A percentile compares a stretch with the other conserved stretches of the same genome.
Evolutionary conservation across 2,797 vertebrate genomes (phyloP).

Genomic region (Dallia pectoralis): DNA sequence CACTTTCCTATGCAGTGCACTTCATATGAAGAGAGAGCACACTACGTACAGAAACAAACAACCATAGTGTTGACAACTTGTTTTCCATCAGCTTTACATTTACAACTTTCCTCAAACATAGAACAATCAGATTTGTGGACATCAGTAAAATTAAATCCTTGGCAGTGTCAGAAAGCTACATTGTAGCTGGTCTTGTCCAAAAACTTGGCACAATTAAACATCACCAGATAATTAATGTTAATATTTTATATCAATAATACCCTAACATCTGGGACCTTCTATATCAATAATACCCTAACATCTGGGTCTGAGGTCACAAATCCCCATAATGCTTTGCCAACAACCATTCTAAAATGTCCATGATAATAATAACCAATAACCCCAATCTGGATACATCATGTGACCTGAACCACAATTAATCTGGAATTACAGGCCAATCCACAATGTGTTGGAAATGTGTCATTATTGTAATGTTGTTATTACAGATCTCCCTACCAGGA

Average conservation of each 20-base stretch:
- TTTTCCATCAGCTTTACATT: slow-evolving; percentile 18
- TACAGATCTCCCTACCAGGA: background rate
- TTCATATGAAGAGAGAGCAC: background rate
- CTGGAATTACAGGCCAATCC: slow-evolving; percentile 3
- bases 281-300: background rate
- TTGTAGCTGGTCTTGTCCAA: too few species aligned
- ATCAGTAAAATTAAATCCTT: too few species aligned
- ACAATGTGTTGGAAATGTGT: background rate
- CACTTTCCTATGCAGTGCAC: background rate
- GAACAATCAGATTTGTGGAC: too few species aligned
- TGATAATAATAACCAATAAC: slow-evolving; percentile 2
- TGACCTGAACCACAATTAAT: background rate
- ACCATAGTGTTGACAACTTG: slow-evolving; percentile 54
- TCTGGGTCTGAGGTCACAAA: slow-evolving; percentile 7
- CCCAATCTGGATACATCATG: slow-evolving; percentile 12
- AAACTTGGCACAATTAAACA: too few species aligned
- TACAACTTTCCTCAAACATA: slow-evolving; percentile 7
- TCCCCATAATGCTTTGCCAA: slow-evolving; percentile 25
- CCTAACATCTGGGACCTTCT: background rate
- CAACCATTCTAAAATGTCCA: slow-evolving; percentile 14
- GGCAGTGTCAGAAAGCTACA: too few species aligned
- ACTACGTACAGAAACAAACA: background rate
- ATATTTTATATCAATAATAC: too few species aligned
- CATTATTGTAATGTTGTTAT: too few species aligned
- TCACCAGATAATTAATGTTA: too few species aligned